Evolutionary conservation across 2,113 vertebrate genomes (phyloP).

Genomic region (Echinops telfairi): DNA sequence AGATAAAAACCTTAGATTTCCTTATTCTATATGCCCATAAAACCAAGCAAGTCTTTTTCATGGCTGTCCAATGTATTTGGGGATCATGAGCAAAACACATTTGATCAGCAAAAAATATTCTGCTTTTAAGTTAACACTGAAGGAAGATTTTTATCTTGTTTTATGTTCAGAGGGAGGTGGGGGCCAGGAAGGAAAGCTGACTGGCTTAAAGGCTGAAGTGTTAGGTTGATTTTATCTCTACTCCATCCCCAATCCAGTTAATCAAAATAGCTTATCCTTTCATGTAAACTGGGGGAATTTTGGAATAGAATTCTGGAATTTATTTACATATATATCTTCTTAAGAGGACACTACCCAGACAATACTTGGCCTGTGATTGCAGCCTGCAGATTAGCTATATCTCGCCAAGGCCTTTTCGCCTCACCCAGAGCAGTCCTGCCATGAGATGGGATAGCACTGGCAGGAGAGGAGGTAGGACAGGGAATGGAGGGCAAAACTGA

Average conservation of each 20-base stretch:
- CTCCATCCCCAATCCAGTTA: background rate
- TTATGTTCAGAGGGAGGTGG: background rate
- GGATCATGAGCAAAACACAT: slow-evolving; percentile 3
- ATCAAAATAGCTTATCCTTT: background rate
- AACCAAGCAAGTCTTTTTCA: background rate
- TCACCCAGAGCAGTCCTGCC: background rate
- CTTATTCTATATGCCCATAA: background rate
- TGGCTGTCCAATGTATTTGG: background rate
- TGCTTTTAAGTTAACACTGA: slow-evolving; percentile 36
- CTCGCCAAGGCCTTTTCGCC: background rate
- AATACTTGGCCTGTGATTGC: rapidly evolving
- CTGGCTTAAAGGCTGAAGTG: background rate
- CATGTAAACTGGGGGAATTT: background rate
- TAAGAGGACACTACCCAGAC: background rate
- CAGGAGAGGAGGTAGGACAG: no score
- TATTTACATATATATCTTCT: background rate
- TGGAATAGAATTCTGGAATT: background rate
- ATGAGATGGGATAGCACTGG: background rate
- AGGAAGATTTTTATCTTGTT: slow-evolving; percentile 24
- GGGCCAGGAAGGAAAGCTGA: background rate
- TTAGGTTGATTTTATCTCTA: background rate
- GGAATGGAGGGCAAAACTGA: background rate
- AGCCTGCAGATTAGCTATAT: no score
- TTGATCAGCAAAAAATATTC: slow-evolving; percentile 30
- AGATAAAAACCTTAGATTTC: background rate